A percentile compares a stretch with the other conserved stretches of the same genome.
These are phyloP conservation scores for Aspidapion aeneum DNA, from an alignment of 2,888 invertebrate genomes.

Conservation along the genomic window DNA sequence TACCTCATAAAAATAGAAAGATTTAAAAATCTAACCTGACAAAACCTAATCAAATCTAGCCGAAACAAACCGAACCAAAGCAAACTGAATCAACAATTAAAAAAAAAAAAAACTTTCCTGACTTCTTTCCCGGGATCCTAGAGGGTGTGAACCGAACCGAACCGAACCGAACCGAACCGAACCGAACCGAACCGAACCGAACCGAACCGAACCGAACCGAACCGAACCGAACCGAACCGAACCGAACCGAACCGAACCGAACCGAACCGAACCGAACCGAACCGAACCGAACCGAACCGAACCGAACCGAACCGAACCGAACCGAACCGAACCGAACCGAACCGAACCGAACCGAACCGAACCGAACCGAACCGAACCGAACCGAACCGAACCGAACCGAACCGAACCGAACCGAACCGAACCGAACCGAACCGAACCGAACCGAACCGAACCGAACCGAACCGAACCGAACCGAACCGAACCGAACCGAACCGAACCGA, in stretches of 20 bases:
- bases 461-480: not conserved
- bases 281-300: constrained; percentile 2
- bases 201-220: constrained; percentile 4
- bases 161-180: too few relatives aligned
- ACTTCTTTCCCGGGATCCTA: too few relatives aligned
- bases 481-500: not conserved
- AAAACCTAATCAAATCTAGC: too few relatives aligned
- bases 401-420: not conserved
- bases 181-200: constrained; percentile 3
- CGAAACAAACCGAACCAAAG: too few relatives aligned
- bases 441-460: not conserved
- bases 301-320: constrained; percentile 3
- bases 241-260: constrained; percentile 12
- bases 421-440: not conserved
- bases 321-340: not conserved
- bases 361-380: constrained; percentile 2
- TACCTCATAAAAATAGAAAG: too few relatives aligned
- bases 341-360: not conserved
- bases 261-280: constrained; percentile 7
- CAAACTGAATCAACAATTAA: too few relatives aligned
- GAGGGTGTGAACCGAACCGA: too few relatives aligned
- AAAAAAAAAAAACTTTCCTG: too few relatives aligned
- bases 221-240: constrained; percentile 17
- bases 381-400: not conserved
- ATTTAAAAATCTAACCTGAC: too few relatives aligned